Percentiles rank a stretch among this genome's conserved stretches.
These are phyloP conservation scores for Calypte anna DNA, from an alignment of 2,113 vertebrate species.

Conservation along the genomic window DNA sequence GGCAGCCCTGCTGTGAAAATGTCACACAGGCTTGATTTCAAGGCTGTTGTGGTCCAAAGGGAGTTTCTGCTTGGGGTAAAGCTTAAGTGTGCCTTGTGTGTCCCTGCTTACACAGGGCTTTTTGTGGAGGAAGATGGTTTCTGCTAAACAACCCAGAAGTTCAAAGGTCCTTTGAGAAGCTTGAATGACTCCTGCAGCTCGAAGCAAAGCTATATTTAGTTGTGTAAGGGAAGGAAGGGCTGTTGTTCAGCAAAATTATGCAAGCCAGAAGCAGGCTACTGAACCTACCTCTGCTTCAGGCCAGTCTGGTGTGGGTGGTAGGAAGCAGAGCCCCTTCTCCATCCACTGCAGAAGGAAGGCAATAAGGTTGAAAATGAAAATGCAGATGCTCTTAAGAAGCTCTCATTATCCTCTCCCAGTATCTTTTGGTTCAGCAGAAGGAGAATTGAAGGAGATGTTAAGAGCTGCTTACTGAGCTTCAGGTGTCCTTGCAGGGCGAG, in stretches of 20 bases:
- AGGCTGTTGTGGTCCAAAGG: background rate
- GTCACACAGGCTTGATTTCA: fast-evolving
- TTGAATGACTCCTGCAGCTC: background rate
- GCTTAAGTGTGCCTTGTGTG: background rate
- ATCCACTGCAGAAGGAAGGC: background rate
- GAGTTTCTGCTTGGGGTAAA: background rate
- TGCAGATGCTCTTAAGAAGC: background rate
- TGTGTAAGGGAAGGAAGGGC: background rate
- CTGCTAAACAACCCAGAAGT: background rate
- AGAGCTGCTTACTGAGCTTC: background rate
- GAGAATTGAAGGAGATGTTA: background rate
- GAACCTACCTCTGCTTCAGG: background rate
- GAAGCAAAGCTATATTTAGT: background rate
- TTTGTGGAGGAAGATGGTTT: background rate
- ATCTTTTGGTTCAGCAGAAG: background rate
- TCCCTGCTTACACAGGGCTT: background rate
- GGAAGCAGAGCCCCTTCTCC: background rate
- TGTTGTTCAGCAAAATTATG: background rate
- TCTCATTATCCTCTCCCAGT: background rate
- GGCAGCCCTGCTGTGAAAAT: background rate
- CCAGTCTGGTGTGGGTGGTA: background rate
- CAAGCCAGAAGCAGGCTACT: background rate
- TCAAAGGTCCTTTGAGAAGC: background rate
- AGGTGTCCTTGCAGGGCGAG: fast-evolving
- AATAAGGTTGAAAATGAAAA: background rate